A percentile compares a stretch with the other conserved stretches of the same genome.
Evolutionary conservation across 2,888 invertebrate species (phyloP).

Genomic region (Lepidocyrtinus sp.): DNA sequence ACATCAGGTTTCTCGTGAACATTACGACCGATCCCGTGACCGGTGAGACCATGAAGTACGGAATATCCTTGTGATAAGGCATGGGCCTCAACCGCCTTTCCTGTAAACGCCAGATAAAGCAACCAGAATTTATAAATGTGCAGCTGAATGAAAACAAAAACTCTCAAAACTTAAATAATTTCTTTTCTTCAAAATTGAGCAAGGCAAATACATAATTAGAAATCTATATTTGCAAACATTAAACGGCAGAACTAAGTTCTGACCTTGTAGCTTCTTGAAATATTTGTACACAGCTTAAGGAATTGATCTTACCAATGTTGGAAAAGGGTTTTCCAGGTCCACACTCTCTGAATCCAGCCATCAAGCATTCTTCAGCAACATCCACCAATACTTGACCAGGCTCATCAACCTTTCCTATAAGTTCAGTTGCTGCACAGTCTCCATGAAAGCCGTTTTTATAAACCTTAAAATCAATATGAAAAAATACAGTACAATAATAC

Average conservation of each 20-base stretch:
- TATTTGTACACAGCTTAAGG: too few species aligned
- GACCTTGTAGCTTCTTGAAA: too few species aligned
- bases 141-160: too few species aligned
- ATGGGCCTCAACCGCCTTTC: conserved; percentile 78
- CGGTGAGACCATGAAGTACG: conserved; percentile 86
- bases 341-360: conserved; percentile 77
- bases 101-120: too few species aligned
- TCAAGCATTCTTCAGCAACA: conserved; percentile 81
- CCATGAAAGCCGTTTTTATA: conserved; percentile 90
- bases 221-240: too few species aligned
- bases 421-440: conserved; percentile 90
- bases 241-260: too few species aligned
- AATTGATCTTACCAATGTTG: conserved; percentile 74
- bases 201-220: too few species aligned
- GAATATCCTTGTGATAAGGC: conserved; percentile 79
- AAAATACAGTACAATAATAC: background rate
- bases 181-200: too few species aligned
- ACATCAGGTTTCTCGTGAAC: conserved; percentile 96
- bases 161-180: too few species aligned
- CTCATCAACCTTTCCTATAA: conserved; percentile 87
- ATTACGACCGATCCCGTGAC: conserved; percentile 93
- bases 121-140: too few species aligned
- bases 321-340: conserved; percentile 75
- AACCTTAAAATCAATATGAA: conserved; percentile 75
- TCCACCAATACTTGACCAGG: conserved; percentile 80